Evolutionary conservation across 2,888 invertebrate genomes (phyloP), one percentile per base, ranked within the genome.

Genomic region (Meganola albula): DNA sequence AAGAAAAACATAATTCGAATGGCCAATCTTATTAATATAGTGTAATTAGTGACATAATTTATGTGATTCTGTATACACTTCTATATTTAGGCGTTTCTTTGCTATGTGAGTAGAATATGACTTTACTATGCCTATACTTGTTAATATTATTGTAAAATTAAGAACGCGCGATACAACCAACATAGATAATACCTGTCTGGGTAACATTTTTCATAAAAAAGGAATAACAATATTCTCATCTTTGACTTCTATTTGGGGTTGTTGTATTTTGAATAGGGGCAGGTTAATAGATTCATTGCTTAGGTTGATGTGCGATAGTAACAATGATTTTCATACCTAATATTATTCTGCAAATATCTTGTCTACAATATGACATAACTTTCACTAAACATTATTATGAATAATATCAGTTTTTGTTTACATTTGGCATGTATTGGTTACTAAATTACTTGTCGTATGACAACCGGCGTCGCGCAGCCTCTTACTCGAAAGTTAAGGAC

Each of bases 1-100:
- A 84, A 84, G 83, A 84, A 85, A 85, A 85, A 86, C 84, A 84
- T 85, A 82, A 84, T 85, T 82, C 85, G 84, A 86, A 87, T 87
- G 86, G 84, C 85, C 84, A 85, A 85, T 85, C 80, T 84, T 84
- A 77, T 73, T 76, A 61, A 83, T 84, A 84, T 85, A 82, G 83
- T 84, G 84, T 84, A 84, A 85, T 85, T 85, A 85, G 85, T 85
- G 85, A 68, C 78, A 71, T 82, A 83, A 83, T 85, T 84, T 84
- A 84, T 83, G 84, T 84, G 84, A 80, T 84, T 82, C 73, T 67
- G 73, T 67, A 79, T 71, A 82, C 68, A 71, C 70, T 66, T 69
- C 73, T 78, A 66, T 77, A 77, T 63, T 72, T 79, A 83, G 74
- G 80, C 65, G 77, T 73, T 79, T 69, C 77, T 65, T 75, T 77